Base-by-base conservation (phyloP, 1,140 invertebrate genomes). In the Lethocerus indicus region DNA sequence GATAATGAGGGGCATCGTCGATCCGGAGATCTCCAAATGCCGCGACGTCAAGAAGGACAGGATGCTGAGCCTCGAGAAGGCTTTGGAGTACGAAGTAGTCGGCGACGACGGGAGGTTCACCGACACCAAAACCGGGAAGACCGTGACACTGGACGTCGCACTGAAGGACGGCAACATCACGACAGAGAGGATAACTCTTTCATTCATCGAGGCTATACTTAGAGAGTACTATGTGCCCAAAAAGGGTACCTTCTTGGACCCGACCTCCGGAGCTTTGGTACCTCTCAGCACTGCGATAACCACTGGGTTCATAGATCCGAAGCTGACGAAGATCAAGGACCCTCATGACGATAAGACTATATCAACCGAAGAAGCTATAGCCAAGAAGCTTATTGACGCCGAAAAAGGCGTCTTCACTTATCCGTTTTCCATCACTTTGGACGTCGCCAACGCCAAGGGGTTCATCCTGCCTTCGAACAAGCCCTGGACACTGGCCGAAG, bases 401-500 rank as follows among this genome's bases (percentile, higher is more conserved):
- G 69, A 81, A 48, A 66, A 69, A 57, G 81, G 82, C 47, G 62
- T 79, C 40, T 63, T 90, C 26, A 74, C 72, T 13, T 70, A 74
- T 57, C 85, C 86, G 36, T 67, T 73, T 47, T 42, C 61, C 23
- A 72, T 82, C 62, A 76, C 76, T 47, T 71, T 87, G 46, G 81
- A 85, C 63, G 71, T 79, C 55, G 85, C 83, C 6, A 75, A 76
- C 56, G 75, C 81, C 52, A 86, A 81, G 63, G 83, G 83, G 7
- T 83, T 81, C 57, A 68, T 88, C 6, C 63, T 87, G 13, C 81
- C 76, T 54, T 78, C 78, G 26, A 72, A 74, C 52, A 83, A 81
- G 61, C 85, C 82, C 6, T 79, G 78, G 72, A 82, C 82, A 1
- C 64, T 95, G 28, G 81, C 88, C 63, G 86, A 94, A 72, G 83